Evolutionary conservation across 2,113 vertebrate species (phyloP), one percentile per base, ranked within the genome.

Genomic region (Saccopteryx leptura): DNA sequence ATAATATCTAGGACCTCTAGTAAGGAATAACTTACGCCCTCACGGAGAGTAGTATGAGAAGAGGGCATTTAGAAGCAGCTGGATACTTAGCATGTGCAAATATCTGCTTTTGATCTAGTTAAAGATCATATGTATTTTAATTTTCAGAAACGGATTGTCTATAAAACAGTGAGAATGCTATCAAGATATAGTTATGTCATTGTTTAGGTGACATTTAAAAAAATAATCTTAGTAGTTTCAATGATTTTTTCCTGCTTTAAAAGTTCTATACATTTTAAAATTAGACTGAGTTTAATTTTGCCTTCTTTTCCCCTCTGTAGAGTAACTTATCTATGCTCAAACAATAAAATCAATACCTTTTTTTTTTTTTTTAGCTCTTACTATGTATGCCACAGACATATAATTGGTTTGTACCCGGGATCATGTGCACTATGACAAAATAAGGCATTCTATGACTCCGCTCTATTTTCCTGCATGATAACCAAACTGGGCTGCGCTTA

Each of bases 201-300:
- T 63, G 46, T 83, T 92, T 80, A 71, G 24, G 33, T 66, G 48
- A 13, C 24, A 84, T 5, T 93, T 31, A 19, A 74, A 92, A 81
- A 94, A 58, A 74, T 66, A 39, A 74, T 65, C 23, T 56, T 75
- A 60, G 46, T 46, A 58, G 39, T 88, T 74, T 31, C 18, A 90
- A 31, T 72, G 26, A 89, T 69, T 95, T 79, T 39, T 74, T 86
- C 74, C 13, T 82, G 6, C 48, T 52, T 93, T 92, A 79, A 75
- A 82, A 50, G 52, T 78, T 82, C n/a, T 33, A 7, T 82, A n/a
- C 5, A 56, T 85, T 87, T 85, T 58, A 88, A 61, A 12, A 33
- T 9, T 54, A 79, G 26, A 65, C 13, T 69, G 24, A 31, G 63
- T 88, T 71, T 54, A 87, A 83, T 71, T 87, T 74, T 60, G 12